phyloP scores from a whole-genome alignment of 2,888 invertebrate genomes.

The Gortyna flavago region DNA sequence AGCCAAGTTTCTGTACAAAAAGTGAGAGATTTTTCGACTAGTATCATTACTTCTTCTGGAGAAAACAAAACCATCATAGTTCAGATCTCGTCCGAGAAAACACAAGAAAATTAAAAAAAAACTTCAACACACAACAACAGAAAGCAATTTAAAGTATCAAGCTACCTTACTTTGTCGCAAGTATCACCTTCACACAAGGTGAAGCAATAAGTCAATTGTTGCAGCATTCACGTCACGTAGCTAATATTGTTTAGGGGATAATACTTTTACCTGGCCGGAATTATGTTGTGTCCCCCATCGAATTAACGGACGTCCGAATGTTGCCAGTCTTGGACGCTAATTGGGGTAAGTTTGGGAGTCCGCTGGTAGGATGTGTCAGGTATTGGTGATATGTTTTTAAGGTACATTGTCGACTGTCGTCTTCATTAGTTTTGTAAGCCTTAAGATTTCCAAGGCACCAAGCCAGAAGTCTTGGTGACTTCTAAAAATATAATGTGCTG shows the following conservation, averaged over 20 bases:
- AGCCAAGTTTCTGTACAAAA: no score
- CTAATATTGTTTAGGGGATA: slow-evolving; percentile 85
- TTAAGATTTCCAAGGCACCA: not conserved
- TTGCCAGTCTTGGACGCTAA: slow-evolving; percentile 53
- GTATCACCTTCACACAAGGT: slow-evolving; percentile 47
- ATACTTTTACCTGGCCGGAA: slow-evolving; percentile 84
- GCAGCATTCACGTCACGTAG: slow-evolving; percentile 81
- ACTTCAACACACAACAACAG: not conserved
- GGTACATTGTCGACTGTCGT: not conserved
- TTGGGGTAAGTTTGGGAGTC: slow-evolving; percentile 44
- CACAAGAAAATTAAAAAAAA: slow-evolving; percentile 3
- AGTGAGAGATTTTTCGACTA: not conserved
- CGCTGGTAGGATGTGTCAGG: slow-evolving; percentile 14
- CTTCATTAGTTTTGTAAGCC: not conserved
- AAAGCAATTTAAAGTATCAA: slow-evolving; percentile 24
- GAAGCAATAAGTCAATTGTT: slow-evolving; percentile 76
- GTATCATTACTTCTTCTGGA: not conserved
- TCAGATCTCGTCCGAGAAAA: not conserved
- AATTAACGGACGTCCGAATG: slow-evolving; percentile 76
- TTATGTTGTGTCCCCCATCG: slow-evolving; percentile 81
- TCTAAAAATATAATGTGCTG: not conserved
- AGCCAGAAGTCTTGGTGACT: no score
- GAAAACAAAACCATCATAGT: not conserved
- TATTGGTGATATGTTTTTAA: slow-evolving; percentile 19
- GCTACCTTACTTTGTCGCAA: slow-evolving; percentile 16